Evolutionary conservation across 2,113 vertebrate genomes (phyloP), one percentile per base, ranked within the genome.

Genomic region (Paramormyrops kingsleyae): DNA sequence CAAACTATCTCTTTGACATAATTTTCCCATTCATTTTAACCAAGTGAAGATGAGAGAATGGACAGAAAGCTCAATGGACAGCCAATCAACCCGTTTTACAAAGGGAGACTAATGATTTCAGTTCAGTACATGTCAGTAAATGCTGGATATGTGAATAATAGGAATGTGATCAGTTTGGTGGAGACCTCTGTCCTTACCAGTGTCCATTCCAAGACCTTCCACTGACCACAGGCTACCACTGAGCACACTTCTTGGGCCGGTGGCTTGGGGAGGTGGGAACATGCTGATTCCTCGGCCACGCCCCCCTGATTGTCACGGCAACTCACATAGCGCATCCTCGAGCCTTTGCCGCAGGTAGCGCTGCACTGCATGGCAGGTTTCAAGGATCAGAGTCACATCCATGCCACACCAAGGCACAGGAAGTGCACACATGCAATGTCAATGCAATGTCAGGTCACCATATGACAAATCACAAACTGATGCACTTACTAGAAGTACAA

Each of bases 181-280:
- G 15, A 31, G 53, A 62, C 6, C 13, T n/a, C 6, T 56, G 31
- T 59, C 13, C 39, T 97, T 97, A 99, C 99, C 93, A 95, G 91
- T 90, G 97, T 97, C 99, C 99, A 99, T 92, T 99, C 98, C 93
- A 97, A 94, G 89, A 98, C 96, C 90, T 99, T 99, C 99, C 99
- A 99, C 91, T 96, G 98, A 91, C 98, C 98, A 0, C 99, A 99
- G 0, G 97, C 96, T 0, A 94, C 96, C 70, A 97, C 97, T 0
- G 96, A 96, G 93, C 99, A 99, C 83, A 93, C 95, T 85, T 99
- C 98, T 0, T 96, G 96, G 19, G 97, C 97, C 35, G 96, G 96
- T 0, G 99, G 99, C 89, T 97, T 97, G 0, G 96, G 96, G 13
- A 99, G 95, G 91, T 97, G 95, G 6, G 94, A 94, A 47, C 99